Conservation (phyloP, 2,113 vertebrate species). For the Pseudorectes ferrugineus region DNA sequence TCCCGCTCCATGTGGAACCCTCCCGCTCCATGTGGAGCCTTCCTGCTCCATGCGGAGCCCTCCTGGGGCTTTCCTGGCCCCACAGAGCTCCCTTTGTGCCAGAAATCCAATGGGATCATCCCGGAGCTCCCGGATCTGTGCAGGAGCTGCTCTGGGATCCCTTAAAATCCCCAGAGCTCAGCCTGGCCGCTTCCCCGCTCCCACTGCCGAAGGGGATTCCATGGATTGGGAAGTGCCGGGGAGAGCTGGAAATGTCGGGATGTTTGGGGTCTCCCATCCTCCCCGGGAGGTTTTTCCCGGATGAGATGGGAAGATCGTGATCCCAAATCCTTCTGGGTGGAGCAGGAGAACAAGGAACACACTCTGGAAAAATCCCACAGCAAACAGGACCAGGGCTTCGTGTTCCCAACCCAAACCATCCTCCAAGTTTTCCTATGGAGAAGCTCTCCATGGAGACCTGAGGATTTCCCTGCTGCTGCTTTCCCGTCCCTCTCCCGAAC, state of each 20-base stretch:
- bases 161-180: not conserved
- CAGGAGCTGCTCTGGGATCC: not conserved
- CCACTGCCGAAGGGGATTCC: not conserved
- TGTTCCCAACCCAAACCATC: too few species aligned
- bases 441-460: too few species aligned
- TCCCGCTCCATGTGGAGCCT: too few species aligned
- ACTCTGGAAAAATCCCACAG: too few species aligned
- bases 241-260: not conserved
- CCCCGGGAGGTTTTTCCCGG: not conserved
- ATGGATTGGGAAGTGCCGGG: not conserved
- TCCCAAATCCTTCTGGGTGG: too few species aligned
- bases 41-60: too few species aligned
- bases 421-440: too few species aligned
- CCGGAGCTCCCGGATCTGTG: fast-evolving
- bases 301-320: too few species aligned
- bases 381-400: too few species aligned
- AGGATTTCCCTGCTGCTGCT: not conserved
- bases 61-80: not conserved
- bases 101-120: not conserved
- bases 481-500: not conserved
- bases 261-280: not conserved
- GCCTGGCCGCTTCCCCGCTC: not conserved
- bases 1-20: too few species aligned
- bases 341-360: too few species aligned
- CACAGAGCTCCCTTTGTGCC: constrained; percentile 22